Conservation (phyloP, 2,113 vertebrate species). For the Chloroceryle aenea region DNA sequence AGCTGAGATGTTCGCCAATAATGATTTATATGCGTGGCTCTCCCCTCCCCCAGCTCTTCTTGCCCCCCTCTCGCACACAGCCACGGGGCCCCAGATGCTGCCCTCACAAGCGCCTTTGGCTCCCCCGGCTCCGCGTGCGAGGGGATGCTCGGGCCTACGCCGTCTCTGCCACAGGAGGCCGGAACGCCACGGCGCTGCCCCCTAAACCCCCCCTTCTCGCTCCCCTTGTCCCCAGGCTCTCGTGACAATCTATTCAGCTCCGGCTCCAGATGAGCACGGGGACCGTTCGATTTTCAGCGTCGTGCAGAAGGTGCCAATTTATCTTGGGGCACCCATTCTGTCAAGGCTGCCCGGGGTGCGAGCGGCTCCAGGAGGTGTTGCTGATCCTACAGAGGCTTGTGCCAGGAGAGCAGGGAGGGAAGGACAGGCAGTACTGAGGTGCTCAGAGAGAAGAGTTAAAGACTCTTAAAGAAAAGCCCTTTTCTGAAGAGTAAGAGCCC, state of each 20-base stretch:
- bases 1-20: conserved; percentile 98
- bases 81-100: neutral
- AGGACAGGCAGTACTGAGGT: fast-evolving
- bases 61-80: neutral
- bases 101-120: neutral
- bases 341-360: neutral
- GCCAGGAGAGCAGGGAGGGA: fast-evolving
- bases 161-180: neutral
- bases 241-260: conserved; percentile 4
- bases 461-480: neutral
- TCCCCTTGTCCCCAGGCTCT: conserved; percentile 11
- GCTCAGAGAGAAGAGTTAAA: neutral
- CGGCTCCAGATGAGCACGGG: neutral
- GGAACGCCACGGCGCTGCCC: fast-evolving
- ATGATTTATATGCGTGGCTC: conserved; percentile 95
- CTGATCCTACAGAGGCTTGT: fast-evolving
- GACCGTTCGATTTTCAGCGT: conserved; percentile 15
- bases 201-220: neutral
- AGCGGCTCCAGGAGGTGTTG: fast-evolving
- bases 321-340: conserved; percentile 47
- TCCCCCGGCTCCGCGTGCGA: fast-evolving
- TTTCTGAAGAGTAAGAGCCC: neutral
- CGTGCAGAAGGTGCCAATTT: neutral
- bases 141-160: fast-evolving
- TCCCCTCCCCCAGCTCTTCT: conserved; percentile 65